Evolutionary conservation across 2,888 invertebrate species (phyloP).

Genomic region (Drosophila macrospina): DNA sequence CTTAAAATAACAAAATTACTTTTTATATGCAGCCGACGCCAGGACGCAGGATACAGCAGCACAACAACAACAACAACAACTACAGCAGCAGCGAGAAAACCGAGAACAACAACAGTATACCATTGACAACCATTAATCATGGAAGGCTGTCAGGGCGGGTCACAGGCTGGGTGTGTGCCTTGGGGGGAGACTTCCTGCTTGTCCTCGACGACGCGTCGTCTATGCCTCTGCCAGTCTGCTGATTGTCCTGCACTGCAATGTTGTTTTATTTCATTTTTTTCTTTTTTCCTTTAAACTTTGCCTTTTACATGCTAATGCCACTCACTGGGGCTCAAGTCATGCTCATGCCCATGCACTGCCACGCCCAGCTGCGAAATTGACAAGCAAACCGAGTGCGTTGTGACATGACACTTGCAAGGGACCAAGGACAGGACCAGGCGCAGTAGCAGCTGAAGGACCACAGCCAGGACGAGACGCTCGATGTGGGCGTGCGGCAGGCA

Average conservation of each 20-base stretch:
- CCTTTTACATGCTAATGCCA: conserved; percentile 73
- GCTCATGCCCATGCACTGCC: conserved; percentile 61
- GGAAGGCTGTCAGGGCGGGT: conserved; percentile 84
- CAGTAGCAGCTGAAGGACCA: conserved; percentile 12
- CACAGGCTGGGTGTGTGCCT: conserved; percentile 48
- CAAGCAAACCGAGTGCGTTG: conserved; percentile 75
- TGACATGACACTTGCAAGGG: conserved; percentile 79
- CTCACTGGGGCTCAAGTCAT: conserved; percentile 67
- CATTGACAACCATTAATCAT: conserved; percentile 86
- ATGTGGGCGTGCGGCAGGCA: conserved; percentile 40
- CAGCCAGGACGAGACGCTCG: conserved; percentile 29
- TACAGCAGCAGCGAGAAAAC: conserved; percentile 4
- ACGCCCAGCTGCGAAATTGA: conserved; percentile 81
- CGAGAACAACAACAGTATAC: conserved; percentile 65
- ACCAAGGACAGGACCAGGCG: conserved; percentile 37
- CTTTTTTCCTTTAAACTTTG: conserved; percentile 64
- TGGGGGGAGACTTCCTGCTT: conserved; percentile 14
- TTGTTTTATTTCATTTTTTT: conserved; percentile 27
- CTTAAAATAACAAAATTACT: conserved; percentile 82
- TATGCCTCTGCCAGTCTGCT: conserved; percentile 46
- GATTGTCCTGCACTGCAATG: conserved; percentile 76
- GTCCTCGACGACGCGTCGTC: conserved; percentile 17
- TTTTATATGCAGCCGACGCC: conserved; percentile 72
- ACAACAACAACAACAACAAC: background rate
- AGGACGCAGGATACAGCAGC: conserved; percentile 36